A percentile compares a stretch with the other conserved stretches of the same genome.
Conservation (phyloP, 2,797 vertebrate species). For the Enoplosus armatus region DNA sequence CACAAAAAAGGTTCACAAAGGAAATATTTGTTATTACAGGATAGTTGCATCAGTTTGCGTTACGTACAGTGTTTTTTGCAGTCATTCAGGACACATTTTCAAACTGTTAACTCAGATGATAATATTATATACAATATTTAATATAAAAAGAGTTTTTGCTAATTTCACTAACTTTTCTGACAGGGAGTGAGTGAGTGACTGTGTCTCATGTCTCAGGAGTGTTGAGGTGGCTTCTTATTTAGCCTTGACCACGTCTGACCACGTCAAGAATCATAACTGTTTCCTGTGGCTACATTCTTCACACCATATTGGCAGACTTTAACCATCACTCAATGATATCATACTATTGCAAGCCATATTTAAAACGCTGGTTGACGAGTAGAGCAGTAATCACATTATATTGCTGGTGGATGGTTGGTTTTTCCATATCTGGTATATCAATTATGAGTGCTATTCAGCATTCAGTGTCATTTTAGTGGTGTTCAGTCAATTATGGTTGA, state of each 20-base stretch:
- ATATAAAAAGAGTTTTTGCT: neutral
- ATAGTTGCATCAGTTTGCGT: neutral
- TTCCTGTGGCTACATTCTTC: constrained; percentile 64
- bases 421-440: constrained; percentile 58
- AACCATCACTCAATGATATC: constrained; percentile 52
- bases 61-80: neutral
- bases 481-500: constrained; percentile 59
- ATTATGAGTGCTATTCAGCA: constrained; percentile 38
- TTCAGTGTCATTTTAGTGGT: constrained; percentile 46
- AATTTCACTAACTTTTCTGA: neutral
- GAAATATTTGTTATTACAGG: neutral
- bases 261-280: constrained; percentile 48
- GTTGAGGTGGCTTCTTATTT: constrained; percentile 40
- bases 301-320: constrained; percentile 49
- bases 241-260: constrained; percentile 31
- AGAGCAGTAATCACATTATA: constrained; percentile 53
- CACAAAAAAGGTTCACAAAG: neutral
- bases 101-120: neutral
- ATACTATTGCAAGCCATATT: constrained; percentile 47
- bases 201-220: constrained; percentile 29
- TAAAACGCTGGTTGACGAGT: constrained; percentile 47
- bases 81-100: neutral
- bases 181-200: constrained; percentile 11
- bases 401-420: constrained; percentile 40
- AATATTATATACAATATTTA: no score